Evolutionary conservation across 2,888 invertebrate species (phyloP).

Genomic region (Lasioglossum marginatum): DNA sequence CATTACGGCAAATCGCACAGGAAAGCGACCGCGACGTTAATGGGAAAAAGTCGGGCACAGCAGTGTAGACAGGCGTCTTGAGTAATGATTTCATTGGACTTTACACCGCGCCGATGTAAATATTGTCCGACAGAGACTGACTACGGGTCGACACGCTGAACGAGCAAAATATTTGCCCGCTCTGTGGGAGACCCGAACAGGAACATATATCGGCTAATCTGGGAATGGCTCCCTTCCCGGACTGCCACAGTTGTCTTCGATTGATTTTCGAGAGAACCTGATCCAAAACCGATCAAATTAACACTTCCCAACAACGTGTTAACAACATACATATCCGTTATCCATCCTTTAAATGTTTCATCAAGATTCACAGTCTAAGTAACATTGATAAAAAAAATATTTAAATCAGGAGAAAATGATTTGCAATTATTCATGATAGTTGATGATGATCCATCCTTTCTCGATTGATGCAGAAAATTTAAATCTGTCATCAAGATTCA

Average conservation of each 20-base stretch:
- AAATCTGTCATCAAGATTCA: background rate
- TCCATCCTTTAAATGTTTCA: too few relatives aligned
- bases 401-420: too few relatives aligned
- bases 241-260: background rate
- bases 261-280: background rate
- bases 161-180: conserved; percentile 57
- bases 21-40: background rate
- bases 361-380: too few relatives aligned
- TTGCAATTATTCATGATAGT: too few relatives aligned
- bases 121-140: conserved; percentile 54
- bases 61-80: conserved; percentile 53
- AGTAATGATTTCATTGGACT: conserved; percentile 63
- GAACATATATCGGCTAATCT: conserved; percentile 33
- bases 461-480: background rate
- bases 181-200: conserved; percentile 41
- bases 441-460: too few relatives aligned
- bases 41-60: conserved; percentile 56
- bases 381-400: too few relatives aligned
- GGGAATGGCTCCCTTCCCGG: background rate
- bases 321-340: background rate
- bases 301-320: background rate
- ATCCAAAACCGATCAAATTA: background rate
- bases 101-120: conserved; percentile 58
- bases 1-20: background rate
- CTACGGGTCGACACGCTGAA: conserved; percentile 33